phyloP scores from a whole-genome alignment of 1,140 invertebrate species.

The Drosophila triauraria region DNA sequence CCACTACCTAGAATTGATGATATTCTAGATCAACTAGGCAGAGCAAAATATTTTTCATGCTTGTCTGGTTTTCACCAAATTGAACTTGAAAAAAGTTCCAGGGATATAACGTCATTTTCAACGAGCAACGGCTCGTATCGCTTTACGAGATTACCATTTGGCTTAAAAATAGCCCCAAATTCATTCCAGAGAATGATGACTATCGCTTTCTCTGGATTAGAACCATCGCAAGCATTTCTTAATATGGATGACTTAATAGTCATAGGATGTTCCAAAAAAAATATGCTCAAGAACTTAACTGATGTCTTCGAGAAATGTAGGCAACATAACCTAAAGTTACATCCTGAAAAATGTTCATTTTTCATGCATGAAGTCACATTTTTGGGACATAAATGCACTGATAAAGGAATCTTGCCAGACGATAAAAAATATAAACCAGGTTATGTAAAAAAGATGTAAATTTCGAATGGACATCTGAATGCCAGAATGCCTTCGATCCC shows the following conservation, averaged over 20 bases:
- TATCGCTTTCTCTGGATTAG: neutral
- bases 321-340: too few species aligned
- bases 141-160: too few species aligned
- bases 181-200: slow-evolving; percentile 1
- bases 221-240: neutral
- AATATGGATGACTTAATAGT: neutral
- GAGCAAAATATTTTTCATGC: slow-evolving; percentile 11
- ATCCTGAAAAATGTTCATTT: too few species aligned
- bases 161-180: too few species aligned
- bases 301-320: too few species aligned
- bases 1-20: slow-evolving; percentile 11
- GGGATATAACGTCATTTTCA: neutral
- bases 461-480: slow-evolving; percentile 17
- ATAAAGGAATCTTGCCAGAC: too few species aligned
- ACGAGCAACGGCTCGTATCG: too few species aligned
- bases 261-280: neutral
- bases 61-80: slow-evolving; percentile 2
- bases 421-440: neutral
- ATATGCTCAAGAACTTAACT: neutral
- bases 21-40: slow-evolving; percentile 7
- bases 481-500: slow-evolving; percentile 3
- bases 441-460: neutral
- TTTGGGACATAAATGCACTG: too few species aligned
- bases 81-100: neutral
- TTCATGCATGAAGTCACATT: neutral